Evolutionary conservation across 1,140 invertebrate genomes (phyloP).

Genomic region (Leguminivora glycinivorella): DNA sequence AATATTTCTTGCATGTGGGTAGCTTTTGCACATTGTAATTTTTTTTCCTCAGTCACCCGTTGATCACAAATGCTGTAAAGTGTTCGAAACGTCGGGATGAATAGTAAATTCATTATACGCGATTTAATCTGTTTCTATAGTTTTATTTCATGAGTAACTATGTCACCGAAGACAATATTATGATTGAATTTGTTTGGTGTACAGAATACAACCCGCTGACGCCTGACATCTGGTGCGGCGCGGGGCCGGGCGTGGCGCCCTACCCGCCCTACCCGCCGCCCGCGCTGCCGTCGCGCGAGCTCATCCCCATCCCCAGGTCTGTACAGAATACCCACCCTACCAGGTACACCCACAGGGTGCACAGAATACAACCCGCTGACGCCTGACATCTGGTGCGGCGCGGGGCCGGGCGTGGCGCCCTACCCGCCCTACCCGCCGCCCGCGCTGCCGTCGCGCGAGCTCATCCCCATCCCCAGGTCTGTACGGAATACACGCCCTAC

Average conservation of each 20-base stretch:
- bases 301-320: neutral
- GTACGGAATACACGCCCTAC: too few relatives aligned
- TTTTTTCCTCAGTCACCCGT: too few relatives aligned
- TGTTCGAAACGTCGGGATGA: too few relatives aligned
- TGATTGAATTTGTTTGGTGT: too few relatives aligned
- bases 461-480: slow-evolving; percentile 68
- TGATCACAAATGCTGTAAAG: too few relatives aligned
- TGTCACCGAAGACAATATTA: too few relatives aligned
- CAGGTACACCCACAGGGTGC: slow-evolving; percentile 1
- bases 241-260: slow-evolving; percentile 56
- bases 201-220: slow-evolving; percentile 92
- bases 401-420: slow-evolving; percentile 8
- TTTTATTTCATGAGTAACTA: too few relatives aligned
- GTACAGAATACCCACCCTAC: too few relatives aligned
- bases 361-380: slow-evolving; percentile 92
- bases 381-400: slow-evolving; percentile 85
- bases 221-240: slow-evolving; percentile 85
- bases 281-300: slow-evolving; percentile 26
- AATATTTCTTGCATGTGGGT: too few relatives aligned
- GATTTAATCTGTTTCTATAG: too few relatives aligned
- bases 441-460: slow-evolving; percentile 56
- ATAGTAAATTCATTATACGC: too few relatives aligned
- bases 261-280: slow-evolving; percentile 55
- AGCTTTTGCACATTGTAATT: too few relatives aligned
- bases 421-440: slow-evolving; percentile 43